phyloP scores from a whole-genome alignment of 2,113 vertebrate genomes.

The Oreochromis tanganicae region DNA sequence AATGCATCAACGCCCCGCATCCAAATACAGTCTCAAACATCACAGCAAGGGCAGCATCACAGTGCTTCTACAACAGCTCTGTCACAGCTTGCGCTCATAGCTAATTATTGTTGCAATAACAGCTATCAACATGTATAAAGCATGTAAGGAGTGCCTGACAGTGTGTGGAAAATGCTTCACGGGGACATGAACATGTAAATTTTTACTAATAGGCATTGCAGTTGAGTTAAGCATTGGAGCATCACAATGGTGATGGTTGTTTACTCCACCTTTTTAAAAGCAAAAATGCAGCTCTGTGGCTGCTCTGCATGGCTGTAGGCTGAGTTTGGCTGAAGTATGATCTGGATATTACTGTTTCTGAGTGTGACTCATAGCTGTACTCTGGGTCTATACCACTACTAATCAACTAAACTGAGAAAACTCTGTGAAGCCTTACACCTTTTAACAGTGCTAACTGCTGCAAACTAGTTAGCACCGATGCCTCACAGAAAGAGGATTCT shows the following conservation, averaged over 20 bases:
- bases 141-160: neutral
- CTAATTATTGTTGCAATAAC: neutral
- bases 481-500: neutral
- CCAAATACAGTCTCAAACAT: slow-evolving; percentile 30
- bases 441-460: neutral
- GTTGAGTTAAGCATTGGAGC: neutral
- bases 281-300: neutral
- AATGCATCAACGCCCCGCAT: slow-evolving; percentile 26
- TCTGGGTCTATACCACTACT: neutral
- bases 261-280: neutral
- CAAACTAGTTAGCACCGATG: neutral
- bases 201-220: neutral
- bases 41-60: neutral
- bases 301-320: neutral
- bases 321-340: neutral
- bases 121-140: neutral
- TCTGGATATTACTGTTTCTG: neutral
- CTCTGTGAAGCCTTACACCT: neutral
- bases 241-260: neutral
- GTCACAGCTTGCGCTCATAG: neutral
- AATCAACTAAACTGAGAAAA: neutral
- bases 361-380: neutral
- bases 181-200: neutral
- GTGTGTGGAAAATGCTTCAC: neutral
- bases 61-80: neutral